Evolutionary conservation across 2,888 invertebrate species (phyloP), one percentile per base, ranked within the genome.

Genomic region (Yponomeuta malinellus): DNA sequence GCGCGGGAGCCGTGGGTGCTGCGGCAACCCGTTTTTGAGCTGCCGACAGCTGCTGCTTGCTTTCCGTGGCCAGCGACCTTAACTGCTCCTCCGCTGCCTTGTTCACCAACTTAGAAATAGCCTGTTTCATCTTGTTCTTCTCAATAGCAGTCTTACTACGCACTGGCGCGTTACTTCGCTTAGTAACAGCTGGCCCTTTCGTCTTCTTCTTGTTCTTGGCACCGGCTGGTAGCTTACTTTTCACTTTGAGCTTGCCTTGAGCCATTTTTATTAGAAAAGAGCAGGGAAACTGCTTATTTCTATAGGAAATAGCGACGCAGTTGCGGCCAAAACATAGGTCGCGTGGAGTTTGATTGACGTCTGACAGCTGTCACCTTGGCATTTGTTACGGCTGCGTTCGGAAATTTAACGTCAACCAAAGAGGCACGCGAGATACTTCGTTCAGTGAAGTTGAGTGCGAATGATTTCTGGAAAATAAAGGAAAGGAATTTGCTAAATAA

Each of bases 71-170:
- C 72, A 92, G 82, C 1, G 94, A 90, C 70, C 95, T 84, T 68
- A 96, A 88, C 83, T 95, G 95, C 74, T 94, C 85, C 81, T 96
- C 96, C 70, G 94, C 93, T 2, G 94, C 92, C 78, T 93, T 94
- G 79, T 96, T 95, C n/a, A 96, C 94, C 80, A 94, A 94, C 84
- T 94, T 95, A 8, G 95, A 93, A 15, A 96, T 94, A 71, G 93
- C 92, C 74, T 93, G 93, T 78, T 95, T 95, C 80, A 95, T 88
- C 78, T 95, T 95, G 75, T 93, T 93, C 0, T 95, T 94, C 70
- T 93, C 86, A 43, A 92, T 86, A 72, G 92, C 92, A 76, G 94
- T 93, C 78, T 95, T 95, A 63, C 95, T 93, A 72, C 93, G 93
- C 31, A 94, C 94, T 0, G 95, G 95, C 37, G 94, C 93, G 83